Conservation (phyloP, 1,140 invertebrate species). For the Calosoma granatense region DNA sequence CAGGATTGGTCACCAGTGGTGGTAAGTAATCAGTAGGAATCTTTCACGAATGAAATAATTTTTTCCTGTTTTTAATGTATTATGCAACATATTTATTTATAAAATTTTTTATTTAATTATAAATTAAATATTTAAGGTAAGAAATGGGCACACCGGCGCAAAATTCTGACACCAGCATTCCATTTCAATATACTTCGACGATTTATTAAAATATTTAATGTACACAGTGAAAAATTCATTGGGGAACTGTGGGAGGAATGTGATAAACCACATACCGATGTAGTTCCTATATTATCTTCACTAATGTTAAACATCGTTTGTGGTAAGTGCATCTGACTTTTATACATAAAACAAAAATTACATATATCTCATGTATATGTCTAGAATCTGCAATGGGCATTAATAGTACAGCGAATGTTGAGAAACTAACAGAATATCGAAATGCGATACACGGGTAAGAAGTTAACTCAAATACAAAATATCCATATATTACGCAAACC, state of each 20-base stretch:
- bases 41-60: not conserved
- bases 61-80: no score
- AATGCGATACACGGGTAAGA: not conserved
- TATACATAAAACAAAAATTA: not conserved
- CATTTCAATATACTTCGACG: constrained; percentile 74
- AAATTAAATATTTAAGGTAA: constrained; percentile 36
- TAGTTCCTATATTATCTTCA: not conserved
- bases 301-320: not conserved
- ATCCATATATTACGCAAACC: not conserved
- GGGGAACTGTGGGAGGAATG: constrained; percentile 18
- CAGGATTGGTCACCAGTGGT: constrained; percentile 1
- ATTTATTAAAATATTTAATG: constrained; percentile 61
- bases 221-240: constrained; percentile 47
- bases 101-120: not conserved
- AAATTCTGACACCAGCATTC: constrained; percentile 70
- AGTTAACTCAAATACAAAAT: not conserved
- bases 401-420: not conserved
- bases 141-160: constrained; percentile 63
- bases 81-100: not conserved
- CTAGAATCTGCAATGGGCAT: constrained; percentile 11
- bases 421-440: not conserved
- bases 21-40: no score
- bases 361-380: no score
- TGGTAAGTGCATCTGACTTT: not conserved
- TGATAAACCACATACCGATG: not conserved